phyloP scores from a whole-genome alignment of 1,140 invertebrate species.

The Stratiolaelaps scimitus region DNA sequence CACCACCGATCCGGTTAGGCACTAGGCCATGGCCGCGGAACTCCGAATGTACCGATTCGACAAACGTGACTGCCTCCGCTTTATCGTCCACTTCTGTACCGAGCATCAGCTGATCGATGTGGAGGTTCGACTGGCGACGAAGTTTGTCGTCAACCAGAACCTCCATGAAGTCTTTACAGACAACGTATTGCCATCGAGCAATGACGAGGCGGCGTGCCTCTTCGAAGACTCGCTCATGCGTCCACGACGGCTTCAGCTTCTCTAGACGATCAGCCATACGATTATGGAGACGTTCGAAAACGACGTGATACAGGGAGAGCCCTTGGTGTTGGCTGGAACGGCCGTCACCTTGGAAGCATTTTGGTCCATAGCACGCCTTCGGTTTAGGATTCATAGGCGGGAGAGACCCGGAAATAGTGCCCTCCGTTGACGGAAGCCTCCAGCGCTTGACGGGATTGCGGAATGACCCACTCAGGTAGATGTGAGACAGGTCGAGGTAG shows the following conservation, averaged over 20 bases:
- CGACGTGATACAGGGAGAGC: constrained; percentile 1
- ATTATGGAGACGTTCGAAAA: not conserved
- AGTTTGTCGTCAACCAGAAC: not conserved
- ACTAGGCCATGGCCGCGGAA: not conserved
- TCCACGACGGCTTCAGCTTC: not conserved
- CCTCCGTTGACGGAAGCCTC: not conserved
- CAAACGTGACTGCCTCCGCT: not conserved
- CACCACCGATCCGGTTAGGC: not conserved
- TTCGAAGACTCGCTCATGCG: not conserved
- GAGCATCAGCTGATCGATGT: constrained; percentile 1
- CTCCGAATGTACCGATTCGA: not conserved
- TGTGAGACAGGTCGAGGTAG: constrained; percentile 1
- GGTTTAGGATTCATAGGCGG: constrained; percentile 1
- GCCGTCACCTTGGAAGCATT: constrained; percentile 6
- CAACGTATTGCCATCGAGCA: constrained; percentile 2
- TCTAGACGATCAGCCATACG: not conserved
- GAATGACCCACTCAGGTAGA: not conserved
- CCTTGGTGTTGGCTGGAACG: not conserved
- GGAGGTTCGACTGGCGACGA: not conserved
- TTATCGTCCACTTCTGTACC: not conserved
- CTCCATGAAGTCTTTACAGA: not conserved
- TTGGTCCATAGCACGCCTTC: not conserved
- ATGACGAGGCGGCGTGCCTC: not conserved
- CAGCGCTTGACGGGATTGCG: too few species aligned
- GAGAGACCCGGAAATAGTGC: not conserved